Evolutionary conservation across 2,797 vertebrate species (phyloP).

Genomic region (Melanotaenia pygmaea): DNA sequence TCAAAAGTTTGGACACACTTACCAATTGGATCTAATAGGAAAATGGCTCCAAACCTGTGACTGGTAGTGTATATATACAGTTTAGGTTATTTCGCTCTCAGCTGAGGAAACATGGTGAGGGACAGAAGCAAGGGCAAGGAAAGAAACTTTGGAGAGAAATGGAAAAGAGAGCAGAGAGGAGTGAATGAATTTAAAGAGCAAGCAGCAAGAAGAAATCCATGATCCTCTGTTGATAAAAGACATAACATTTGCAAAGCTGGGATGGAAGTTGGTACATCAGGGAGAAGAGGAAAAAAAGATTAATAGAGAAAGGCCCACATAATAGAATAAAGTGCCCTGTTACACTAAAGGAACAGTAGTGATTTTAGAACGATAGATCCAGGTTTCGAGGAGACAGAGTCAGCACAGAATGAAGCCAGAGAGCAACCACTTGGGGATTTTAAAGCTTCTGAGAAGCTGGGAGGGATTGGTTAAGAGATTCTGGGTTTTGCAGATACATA

Average conservation of each 20-base stretch:
- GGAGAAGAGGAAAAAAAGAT: background rate
- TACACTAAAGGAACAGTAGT: slow-evolving; percentile 18
- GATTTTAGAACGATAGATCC: background rate
- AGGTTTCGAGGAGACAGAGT: slow-evolving; percentile 4
- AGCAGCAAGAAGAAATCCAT: slow-evolving; percentile 13
- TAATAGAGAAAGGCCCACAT: background rate
- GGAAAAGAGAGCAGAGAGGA: background rate
- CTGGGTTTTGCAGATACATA: slow-evolving; percentile 33
- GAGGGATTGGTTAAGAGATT: slow-evolving; percentile 24
- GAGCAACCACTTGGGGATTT: slow-evolving; percentile 26
- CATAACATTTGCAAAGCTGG: background rate
- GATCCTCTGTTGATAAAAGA: slow-evolving; percentile 16
- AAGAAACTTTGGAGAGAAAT: slow-evolving; percentile 7
- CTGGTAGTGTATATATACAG: slow-evolving; percentile 2
- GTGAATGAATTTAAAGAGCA: background rate
- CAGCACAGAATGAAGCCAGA: slow-evolving; percentile 16
- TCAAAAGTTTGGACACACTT: background rate
- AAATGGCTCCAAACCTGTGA: background rate
- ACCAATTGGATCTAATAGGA: background rate
- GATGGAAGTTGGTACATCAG: background rate
- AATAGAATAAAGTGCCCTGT: slow-evolving; percentile 15
- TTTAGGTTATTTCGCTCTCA: slow-evolving; percentile 31
- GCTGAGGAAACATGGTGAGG: slow-evolving; percentile 10
- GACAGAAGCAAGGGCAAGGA: background rate
- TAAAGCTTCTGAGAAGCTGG: slow-evolving; percentile 16